Base-by-base conservation (phyloP, 1,140 invertebrate genomes). In the Aricia agestis region DNA sequence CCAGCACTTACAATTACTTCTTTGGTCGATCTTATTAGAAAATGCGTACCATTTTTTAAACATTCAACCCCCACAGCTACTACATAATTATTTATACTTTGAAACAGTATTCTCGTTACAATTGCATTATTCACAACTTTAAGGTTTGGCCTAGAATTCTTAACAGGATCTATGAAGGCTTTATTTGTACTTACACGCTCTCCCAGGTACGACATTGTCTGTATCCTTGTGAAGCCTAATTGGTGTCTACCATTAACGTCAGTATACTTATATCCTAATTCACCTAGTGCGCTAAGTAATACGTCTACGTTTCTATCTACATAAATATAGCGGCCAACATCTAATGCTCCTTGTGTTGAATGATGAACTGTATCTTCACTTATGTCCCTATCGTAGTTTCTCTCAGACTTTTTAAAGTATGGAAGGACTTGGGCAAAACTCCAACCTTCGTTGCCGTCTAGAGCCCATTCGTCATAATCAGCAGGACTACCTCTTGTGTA, bases 381-480 rank as follows among this genome's bases (percentile, higher is more conserved):
- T 72, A 90, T 86, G 68, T 92, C 88, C 74, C 84, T 89, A 67
- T 91, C 87, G 66, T 89, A 91, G 73, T 90, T 91, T 72, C 87
- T 86, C 83, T 93, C 92, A 15, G 89, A 90, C 77, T 93, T 92
- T 82, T 94, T 92, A 77, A 95, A 95, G 80, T 94, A 95, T 71
- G 95, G 95, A 6, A 95, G 92, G 81, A 96, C 93, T 31, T 95
- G 93, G 6, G 93, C 90, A 78, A 94, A 97, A n/a, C 93, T 93
- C 96, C 95, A 93, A 58, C 93, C 93, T 9, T 86, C 74, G 67
- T 94, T 94, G 2, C 93, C 94, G 65, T 86, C 75, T 0, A 83
- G 82, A 66, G 93, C 93, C 96, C 96, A 97, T 63, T 94, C 86
- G 76, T 96, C 94, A 78, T 95, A 96, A 76, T 95, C 94, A n/a